Conservation (phyloP, 2,113 vertebrate genomes). For the Triplophysa siluroides region DNA sequence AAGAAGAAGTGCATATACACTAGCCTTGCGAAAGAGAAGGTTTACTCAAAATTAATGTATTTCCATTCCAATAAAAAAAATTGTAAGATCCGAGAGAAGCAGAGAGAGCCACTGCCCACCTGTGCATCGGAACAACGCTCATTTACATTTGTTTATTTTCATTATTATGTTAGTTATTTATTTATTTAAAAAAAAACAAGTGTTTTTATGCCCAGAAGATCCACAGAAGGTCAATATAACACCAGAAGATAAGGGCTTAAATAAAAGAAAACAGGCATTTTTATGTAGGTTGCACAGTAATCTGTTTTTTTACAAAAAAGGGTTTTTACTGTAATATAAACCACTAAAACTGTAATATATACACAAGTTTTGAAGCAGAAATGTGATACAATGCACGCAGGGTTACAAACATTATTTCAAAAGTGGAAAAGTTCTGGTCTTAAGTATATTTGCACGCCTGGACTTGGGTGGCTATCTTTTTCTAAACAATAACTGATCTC, state of each 20-base stretch:
- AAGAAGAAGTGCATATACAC: background rate
- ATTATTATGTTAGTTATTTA: slow-evolving; percentile 25
- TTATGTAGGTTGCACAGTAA: background rate
- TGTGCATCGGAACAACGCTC: slow-evolving; percentile 47
- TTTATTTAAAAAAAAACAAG: slow-evolving; percentile 51
- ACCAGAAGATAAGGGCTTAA: slow-evolving; percentile 8
- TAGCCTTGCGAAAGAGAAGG: slow-evolving; percentile 18
- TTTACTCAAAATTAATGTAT: slow-evolving; percentile 30
- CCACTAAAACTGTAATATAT: slow-evolving; percentile 40
- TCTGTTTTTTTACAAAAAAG: slow-evolving; percentile 18
- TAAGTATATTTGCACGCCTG: background rate
- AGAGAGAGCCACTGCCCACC: slow-evolving; percentile 39
- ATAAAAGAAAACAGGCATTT: slow-evolving; percentile 4
- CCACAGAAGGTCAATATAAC: background rate
- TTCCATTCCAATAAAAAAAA: slow-evolving; percentile 35
- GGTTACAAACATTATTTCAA: background rate
- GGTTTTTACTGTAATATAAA: slow-evolving; percentile 15
- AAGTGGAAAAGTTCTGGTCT: background rate
- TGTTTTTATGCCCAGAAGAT: slow-evolving; percentile 21
- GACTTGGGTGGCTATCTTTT: background rate
- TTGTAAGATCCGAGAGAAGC: slow-evolving; percentile 8
- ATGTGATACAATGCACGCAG: background rate
- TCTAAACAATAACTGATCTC: background rate
- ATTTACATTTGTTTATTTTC: slow-evolving; percentile 43
- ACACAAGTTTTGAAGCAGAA: slow-evolving; percentile 35